Evolutionary conservation across 2,888 invertebrate genomes (phyloP), one percentile per base, ranked within the genome.

Genomic region (Bellardia bayeri): DNA sequence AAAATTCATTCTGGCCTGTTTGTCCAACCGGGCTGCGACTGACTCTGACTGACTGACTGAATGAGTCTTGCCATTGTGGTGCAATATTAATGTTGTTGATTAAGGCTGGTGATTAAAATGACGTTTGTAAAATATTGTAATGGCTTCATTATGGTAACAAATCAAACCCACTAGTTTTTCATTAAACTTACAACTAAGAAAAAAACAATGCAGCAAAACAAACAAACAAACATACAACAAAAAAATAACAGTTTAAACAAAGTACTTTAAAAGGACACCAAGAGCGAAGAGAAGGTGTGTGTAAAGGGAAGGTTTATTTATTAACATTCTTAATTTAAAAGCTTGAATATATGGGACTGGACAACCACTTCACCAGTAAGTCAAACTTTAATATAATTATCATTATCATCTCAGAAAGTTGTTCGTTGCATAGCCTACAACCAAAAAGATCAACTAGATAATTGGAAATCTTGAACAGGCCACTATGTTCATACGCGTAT

Each of bases 61-160:
- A 13, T 42, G 37, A 51, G 58, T 63, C 30, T 76, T 69, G 56
- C 68, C 14, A 71, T 75, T 85, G 78, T 85, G 82, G 78, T 51
- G 75, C 71, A 69, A 74, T 30, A 86, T 76, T 76, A 76, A 81
- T 68, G 80, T 86, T 81, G 76, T 82, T 84, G 87, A 85, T 87
- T 82, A 78, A 64, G 85, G 74, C 83, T 79, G 85, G 85, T 82
- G 85, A 88, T 89, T 89, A 88, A 85, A 81, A 79, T 85, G 88
- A 80, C 82, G 66, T 85, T 87, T 83, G 88, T 81, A 83, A 88
- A 83, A 83, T 86, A 86, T 87, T 88, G 79, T 88, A 89, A 89
- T 86, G 89, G 82, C 88, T 89, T 88, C 89, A 89, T 89, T 89
- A 85, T 64, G 76, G 86, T 49, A 76, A 85, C 85, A 88, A 79